Evolutionary conservation across 2,888 invertebrate genomes (phyloP).

Genomic region (Pimpla rufipes): DNA sequence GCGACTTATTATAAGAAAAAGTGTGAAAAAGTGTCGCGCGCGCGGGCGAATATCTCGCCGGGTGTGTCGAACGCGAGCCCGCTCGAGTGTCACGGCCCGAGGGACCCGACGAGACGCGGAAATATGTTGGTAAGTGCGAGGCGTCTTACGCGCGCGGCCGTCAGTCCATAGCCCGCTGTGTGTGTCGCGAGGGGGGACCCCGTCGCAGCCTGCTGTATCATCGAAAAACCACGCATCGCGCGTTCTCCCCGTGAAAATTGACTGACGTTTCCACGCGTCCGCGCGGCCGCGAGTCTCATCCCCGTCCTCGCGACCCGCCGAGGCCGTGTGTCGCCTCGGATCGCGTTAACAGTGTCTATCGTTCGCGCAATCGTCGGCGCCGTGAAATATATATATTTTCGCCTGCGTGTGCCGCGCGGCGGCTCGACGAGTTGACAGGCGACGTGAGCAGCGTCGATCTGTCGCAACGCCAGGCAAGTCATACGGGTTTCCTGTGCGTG

Average conservation of each 20-base stretch:
- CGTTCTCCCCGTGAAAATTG: constrained; percentile 11
- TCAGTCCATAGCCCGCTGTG: not conserved
- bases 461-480: too few species aligned
- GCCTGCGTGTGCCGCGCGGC: not conserved
- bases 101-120: constrained; percentile 57
- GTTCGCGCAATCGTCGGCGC: not conserved
- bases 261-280: constrained; percentile 13
- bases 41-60: constrained; percentile 10
- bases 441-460: too few species aligned
- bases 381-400: not conserved
- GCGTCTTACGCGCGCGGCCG: constrained; percentile 74
- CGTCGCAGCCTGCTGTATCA: constrained; percentile 36
- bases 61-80: constrained; percentile 11
- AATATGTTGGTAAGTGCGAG: constrained; percentile 77
- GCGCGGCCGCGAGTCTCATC: not conserved
- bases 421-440: not conserved
- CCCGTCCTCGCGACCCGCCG: constrained; percentile 1
- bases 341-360: not conserved
- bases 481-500: too few species aligned
- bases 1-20: constrained; percentile 69
- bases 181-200: not conserved
- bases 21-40: constrained; percentile 31
- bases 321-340: constrained; percentile 26
- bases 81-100: constrained; percentile 75
- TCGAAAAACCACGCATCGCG: constrained; percentile 11